These are phyloP conservation scores for Spheniscus humboldti DNA, from an alignment of 2,797 vertebrate species.

Conservation along the genomic window DNA sequence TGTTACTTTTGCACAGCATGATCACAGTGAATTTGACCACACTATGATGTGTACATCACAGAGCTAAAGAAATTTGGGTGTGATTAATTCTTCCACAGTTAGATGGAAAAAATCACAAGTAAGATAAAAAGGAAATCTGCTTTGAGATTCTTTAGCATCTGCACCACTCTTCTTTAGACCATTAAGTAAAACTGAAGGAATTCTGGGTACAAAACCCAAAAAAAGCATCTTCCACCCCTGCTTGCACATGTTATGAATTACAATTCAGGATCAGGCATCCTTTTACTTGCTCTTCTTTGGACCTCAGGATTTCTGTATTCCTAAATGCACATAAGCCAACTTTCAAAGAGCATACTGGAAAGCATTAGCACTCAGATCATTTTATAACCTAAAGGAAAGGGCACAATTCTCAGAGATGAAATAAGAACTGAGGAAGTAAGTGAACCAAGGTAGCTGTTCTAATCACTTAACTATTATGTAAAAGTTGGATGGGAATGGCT, in stretches of 20 bases:
- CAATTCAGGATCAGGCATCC: not conserved
- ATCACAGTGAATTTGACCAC: not conserved
- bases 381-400: not conserved
- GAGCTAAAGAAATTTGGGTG: not conserved
- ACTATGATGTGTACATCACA: not conserved
- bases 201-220: not conserved
- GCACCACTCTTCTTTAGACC: not conserved
- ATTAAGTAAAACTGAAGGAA: not conserved
- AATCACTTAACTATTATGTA: not conserved
- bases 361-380: not conserved
- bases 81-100: not conserved
- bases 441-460: not conserved
- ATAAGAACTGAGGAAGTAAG: not conserved
- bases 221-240: not conserved
- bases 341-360: not conserved
- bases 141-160: not conserved
- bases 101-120: not conserved
- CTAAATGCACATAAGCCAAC: not conserved
- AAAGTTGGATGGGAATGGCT: slow-evolving; percentile 15
- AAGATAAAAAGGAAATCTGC: not conserved
- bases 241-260: not conserved
- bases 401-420: not conserved
- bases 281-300: not conserved
- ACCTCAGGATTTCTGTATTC: not conserved
- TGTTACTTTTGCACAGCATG: not conserved